These are phyloP conservation scores for Amphiduros pacificus DNA, from an alignment of 2,888 invertebrate species.

Conservation along the genomic window DNA sequence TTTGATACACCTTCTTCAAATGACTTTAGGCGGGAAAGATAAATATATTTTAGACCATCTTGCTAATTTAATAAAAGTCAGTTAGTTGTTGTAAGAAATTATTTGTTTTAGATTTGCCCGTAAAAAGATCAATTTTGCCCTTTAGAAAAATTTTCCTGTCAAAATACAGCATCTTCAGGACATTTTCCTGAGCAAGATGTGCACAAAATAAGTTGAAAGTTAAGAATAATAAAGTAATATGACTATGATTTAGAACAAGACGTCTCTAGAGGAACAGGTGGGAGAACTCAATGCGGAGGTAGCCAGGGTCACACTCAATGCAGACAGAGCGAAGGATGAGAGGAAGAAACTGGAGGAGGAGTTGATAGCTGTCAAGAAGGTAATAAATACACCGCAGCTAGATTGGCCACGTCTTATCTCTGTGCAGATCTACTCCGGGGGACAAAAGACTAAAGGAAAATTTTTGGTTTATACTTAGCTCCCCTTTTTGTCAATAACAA, in stretches of 20 bases:
- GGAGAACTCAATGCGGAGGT: conserved; percentile 39
- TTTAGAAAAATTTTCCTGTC: too few relatives aligned
- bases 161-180: too few relatives aligned
- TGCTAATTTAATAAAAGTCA: neutral
- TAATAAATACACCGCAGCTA: too few relatives aligned
- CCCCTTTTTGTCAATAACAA: too few relatives aligned
- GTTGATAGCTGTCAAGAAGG: conserved; percentile 43
- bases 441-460: too few relatives aligned
- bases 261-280: conserved; percentile 44
- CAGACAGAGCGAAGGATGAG: conserved; percentile 13
- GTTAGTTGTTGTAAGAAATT: neutral
- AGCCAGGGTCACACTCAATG: conserved; percentile 24
- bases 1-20: too few relatives aligned
- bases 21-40: too few relatives aligned
- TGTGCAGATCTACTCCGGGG: too few relatives aligned
- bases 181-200: too few relatives aligned
- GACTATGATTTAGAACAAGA: conserved; percentile 24
- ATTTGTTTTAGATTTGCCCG: neutral
- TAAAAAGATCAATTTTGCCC: too few relatives aligned
- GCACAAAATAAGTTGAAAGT: neutral
- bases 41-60: neutral
- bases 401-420: too few relatives aligned
- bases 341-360: conserved; percentile 38
- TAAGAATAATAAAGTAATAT: neutral
- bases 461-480: too few relatives aligned